A percentile compares a stretch with the other conserved stretches of the same genome.
Conservation (phyloP, 1,140 invertebrate species). For the Plodia interpunctella region DNA sequence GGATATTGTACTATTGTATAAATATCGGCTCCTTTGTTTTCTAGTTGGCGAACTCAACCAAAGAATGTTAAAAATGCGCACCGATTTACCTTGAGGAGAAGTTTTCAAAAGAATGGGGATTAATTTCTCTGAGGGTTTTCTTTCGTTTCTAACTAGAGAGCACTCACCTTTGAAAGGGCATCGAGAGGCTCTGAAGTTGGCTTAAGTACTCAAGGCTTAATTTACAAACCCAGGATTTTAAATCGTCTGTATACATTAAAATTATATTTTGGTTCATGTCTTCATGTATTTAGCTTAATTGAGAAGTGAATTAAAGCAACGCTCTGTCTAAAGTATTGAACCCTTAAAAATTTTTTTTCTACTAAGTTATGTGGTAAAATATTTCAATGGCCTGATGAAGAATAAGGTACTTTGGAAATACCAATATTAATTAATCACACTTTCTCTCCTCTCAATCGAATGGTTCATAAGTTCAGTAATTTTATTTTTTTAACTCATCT, state of each 20-base stretch:
- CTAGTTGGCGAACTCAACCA: neutral
- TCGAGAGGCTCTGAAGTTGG: constrained; percentile 23
- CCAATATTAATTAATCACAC: no score
- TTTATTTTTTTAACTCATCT: no score
- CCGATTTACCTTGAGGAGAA: constrained; percentile 10
- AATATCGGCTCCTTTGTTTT: neutral
- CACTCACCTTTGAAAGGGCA: constrained; percentile 29
- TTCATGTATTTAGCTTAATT: neutral
- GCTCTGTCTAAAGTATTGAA: no score
- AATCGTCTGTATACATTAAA: constrained; percentile 8
- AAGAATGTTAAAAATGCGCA: neutral
- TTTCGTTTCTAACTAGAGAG: constrained; percentile 30
- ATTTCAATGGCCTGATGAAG: no score
- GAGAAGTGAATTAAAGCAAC: no score
- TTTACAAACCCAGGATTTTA: constrained; percentile 11
- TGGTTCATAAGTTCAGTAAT: no score
- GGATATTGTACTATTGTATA: neutral
- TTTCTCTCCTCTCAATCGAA: no score
- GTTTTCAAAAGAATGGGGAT: constrained; percentile 27
- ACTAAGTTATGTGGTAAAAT: no score
- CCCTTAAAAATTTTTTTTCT: no score
- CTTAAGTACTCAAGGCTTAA: constrained; percentile 26
- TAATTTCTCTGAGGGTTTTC: constrained; percentile 30
- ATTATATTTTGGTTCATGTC: neutral
- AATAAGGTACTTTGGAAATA: no score